Evolutionary conservation across 2,113 vertebrate genomes (phyloP), one percentile per base, ranked within the genome.

Genomic region (Xiphorhynchus elegans): DNA sequence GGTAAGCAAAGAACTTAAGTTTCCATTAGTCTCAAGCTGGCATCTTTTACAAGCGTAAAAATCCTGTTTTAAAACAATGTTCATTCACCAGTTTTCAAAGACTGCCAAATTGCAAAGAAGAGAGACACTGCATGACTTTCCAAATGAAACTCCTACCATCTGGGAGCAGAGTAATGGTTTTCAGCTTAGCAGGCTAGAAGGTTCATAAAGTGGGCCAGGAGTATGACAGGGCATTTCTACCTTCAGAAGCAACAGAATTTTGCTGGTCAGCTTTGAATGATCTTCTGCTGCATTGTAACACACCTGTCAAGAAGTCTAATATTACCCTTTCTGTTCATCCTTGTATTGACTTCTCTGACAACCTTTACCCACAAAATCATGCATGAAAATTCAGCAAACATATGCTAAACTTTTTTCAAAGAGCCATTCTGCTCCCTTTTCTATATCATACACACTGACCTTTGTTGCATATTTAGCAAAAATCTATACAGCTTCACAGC

Each of bases 351-450:
- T 97, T 97, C 97, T 97, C 92, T 81, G 84, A 95, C 97, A 97
- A 97, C 75, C 84, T 97, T 98, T 97, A 93, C 77, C 94, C 93
- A 94, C 68, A 95, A 97, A 97, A 97, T 97, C 93, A 62, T 95
- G 88, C 96, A 95, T 88, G 91, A 97, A 97, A 97, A 96, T 62
- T 88, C 96, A 96, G 56, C 1, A 2, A 97, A 95, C 68, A 94
- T 95, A 93, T 84, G 84, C 86, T 97, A 96, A 98, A 95, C 67
- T 46, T 90, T 94, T 86, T 72, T n/a, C 9, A 90, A 46, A 58
- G 47, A 85, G n/a, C 40, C 49, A 59, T 37, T 91, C 63, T 87
- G 40, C 53, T 70, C 68, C 69, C 39, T 77, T 90, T 95, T 74
- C 68, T 88, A 7, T 84, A 89, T 62, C 60, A 55, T 69, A 81